Percentiles rank a stretch among this genome's conserved stretches.
phyloP scores from a whole-genome alignment of 2,113 vertebrate genomes.

The Oryzias woworae region DNA sequence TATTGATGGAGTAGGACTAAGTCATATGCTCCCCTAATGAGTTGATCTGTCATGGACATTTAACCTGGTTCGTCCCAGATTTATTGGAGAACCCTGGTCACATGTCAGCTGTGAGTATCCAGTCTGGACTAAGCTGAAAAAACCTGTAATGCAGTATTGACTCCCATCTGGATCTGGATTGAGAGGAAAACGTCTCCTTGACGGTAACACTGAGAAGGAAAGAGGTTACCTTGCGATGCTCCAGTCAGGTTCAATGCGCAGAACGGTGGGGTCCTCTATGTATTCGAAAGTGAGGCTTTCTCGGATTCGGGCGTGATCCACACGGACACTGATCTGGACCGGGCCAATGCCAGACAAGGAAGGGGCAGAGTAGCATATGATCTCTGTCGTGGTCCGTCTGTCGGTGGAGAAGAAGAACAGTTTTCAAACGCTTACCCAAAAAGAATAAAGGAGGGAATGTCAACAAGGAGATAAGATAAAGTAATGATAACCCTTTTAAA shows the following conservation, averaged over 20 bases:
- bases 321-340: conserved; percentile 86
- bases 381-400: conserved; percentile 91
- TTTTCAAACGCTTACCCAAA: neutral
- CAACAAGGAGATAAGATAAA: neutral
- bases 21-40: too few relatives aligned
- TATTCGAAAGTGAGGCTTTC: conserved; percentile 89
- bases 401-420: rapidly evolving
- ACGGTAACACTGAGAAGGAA: too few relatives aligned
- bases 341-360: conserved; percentile 86
- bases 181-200: too few relatives aligned
- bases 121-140: too few relatives aligned
- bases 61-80: too few relatives aligned
- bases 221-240: conserved; percentile 90
- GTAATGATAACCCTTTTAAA: neutral
- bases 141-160: too few relatives aligned
- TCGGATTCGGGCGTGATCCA: conserved; percentile 88
- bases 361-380: conserved; percentile 88
- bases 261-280: conserved; percentile 93
- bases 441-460: neutral
- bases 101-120: too few relatives aligned
- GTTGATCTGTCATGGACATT: too few relatives aligned
- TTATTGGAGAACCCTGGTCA: too few relatives aligned
- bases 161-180: too few relatives aligned
- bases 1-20: too few relatives aligned
- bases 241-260: conserved; percentile 94